A percentile compares a stretch with the other conserved stretches of the same genome.
Conservation (phyloP, 2,113 vertebrate genomes). For the Pelecanus crispus region DNA sequence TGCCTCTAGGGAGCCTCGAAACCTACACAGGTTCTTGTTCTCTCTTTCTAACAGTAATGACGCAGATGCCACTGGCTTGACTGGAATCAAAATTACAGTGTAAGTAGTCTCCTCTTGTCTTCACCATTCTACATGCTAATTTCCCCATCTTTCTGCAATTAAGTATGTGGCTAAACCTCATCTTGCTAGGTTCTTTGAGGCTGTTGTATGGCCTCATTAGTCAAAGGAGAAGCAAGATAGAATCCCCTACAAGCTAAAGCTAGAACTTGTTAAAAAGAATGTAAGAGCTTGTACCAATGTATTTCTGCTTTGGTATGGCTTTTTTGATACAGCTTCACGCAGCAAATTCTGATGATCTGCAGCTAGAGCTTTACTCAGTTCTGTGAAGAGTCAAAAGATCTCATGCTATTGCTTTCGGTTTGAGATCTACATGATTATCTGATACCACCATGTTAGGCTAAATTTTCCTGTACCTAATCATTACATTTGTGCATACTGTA, state of each 20-base stretch:
- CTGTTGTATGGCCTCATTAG: not conserved
- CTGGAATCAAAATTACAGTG: not conserved
- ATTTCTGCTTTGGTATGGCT: accelerated
- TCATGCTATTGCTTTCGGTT: not conserved
- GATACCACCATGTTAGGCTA: not conserved
- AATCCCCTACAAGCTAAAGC: not conserved
- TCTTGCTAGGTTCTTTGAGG: not conserved
- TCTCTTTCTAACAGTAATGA: not conserved
- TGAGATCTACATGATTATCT: not conserved
- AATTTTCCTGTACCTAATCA: not conserved
- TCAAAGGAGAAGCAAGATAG: not conserved
- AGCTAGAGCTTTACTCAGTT: not conserved
- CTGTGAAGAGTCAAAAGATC: not conserved
- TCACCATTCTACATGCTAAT: not conserved
- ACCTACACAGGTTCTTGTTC: not conserved
- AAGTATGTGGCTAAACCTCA: not conserved
- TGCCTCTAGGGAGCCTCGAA: not conserved
- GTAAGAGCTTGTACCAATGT: not conserved
- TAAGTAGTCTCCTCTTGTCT: not conserved
- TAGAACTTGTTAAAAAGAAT: not conserved
- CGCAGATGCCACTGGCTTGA: not conserved
- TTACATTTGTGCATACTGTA: not conserved
- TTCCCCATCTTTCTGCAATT: not conserved
- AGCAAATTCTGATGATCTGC: not conserved
- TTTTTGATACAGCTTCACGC: not conserved